Evolutionary conservation across 2,888 invertebrate species (phyloP).

Genomic region (Ganaspis brasiliensis): DNA sequence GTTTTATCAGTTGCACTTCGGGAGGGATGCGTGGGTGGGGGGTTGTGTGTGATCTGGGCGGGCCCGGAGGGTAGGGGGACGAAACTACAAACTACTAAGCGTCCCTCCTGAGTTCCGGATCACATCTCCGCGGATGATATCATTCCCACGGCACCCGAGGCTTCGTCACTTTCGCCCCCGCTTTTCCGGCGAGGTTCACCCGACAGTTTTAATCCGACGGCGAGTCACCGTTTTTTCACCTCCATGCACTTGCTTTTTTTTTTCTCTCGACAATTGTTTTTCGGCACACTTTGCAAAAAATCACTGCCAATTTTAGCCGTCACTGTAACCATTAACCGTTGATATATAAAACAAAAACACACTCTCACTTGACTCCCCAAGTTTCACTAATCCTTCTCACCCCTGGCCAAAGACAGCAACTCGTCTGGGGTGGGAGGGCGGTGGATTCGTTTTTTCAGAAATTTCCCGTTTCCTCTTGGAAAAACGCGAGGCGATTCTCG

Average conservation of each 20-base stretch:
- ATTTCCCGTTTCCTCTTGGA: not conserved
- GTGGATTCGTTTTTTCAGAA: not conserved
- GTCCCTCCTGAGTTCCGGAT: conserved; percentile 73
- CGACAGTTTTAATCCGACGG: conserved; percentile 61
- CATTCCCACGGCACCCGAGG: conserved; percentile 67
- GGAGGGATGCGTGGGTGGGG: conserved; percentile 37
- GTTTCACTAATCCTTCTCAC: not conserved
- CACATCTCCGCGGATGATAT: conserved; percentile 77
- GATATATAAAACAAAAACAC: no score
- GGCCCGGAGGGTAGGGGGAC: conserved; percentile 63
- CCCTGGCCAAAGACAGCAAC: no score
- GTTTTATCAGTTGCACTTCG: conserved; percentile 45
- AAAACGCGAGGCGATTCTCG: conserved; percentile 54
- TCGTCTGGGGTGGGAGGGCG: not conserved
- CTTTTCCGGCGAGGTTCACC: conserved; percentile 25
- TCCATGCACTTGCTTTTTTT: conserved; percentile 33
- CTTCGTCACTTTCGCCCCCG: conserved; percentile 54
- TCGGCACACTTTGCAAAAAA: not conserved
- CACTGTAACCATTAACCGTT: not conserved
- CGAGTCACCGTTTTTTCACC: conserved; percentile 58
- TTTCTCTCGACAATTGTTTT: not conserved
- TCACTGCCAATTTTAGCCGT: no score
- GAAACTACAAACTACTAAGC: conserved; percentile 79
- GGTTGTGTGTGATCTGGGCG: conserved; percentile 28
- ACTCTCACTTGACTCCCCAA: not conserved